Base-by-base conservation (phyloP, 2,797 vertebrate species). In the Morelia viridis region DNA sequence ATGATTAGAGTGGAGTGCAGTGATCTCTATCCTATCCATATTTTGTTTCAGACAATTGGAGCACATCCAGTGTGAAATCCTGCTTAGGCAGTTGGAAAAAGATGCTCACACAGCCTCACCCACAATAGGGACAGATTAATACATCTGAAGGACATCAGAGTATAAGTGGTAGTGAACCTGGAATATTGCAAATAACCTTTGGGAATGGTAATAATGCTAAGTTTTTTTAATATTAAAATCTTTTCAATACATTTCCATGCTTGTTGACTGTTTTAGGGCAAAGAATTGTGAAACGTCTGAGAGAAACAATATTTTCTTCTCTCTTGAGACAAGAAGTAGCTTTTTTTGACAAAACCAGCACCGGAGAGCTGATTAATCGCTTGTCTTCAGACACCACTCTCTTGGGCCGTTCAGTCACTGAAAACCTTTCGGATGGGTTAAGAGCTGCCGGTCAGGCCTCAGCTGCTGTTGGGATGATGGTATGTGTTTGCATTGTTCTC, bases 401-500 rank as follows among this genome's bases (percentile, higher is more conserved):
- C 76, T 97, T 99, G 28, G 99, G 99, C 76, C 97, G 91, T 95
- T 99, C 99, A 0, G 96, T 99, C 95, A 99, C 99, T 0, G 99
- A 99, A 96, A 99, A 99, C 96, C 97, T 99, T 91, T 99, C 99
- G 0, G 99, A 99, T 13, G 99, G 99, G 26, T 98, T 99, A 92
- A 97, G 99, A 95, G 98, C 99, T 0, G 97, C 98, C 1, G 99
- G 98, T 71, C 99, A 99, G 96, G 99, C 98, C 10, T 98, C 96
- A 7, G 98, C 98, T 53, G 99, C 99, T 31, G 94, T 99, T 94
- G 98, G 98, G 95, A 99, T 99, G 99, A 99, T 99, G 99, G 99
- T 99, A 97, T 0, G 94, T 94, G 89, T 7, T 60, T 88, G 5
- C 28, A 65, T 93, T 83, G 89, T 88, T 88, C 17, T 64, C 24